These are phyloP conservation scores for Ploceus nigricollis DNA, from an alignment of 2,113 vertebrate genomes.

Conservation along the genomic window DNA sequence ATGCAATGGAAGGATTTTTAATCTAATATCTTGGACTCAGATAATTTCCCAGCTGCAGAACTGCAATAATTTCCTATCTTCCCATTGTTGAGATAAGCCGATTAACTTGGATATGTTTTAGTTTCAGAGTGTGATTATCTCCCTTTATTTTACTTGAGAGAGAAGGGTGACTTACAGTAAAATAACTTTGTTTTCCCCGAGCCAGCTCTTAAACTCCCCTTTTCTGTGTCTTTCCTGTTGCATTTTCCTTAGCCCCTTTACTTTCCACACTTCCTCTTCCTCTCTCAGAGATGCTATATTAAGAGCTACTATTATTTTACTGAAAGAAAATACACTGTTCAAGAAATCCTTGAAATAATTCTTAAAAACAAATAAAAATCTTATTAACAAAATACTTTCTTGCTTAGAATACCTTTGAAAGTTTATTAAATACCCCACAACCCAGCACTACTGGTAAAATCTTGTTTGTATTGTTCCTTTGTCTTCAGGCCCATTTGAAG, in stretches of 20 bases:
- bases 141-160: neutral
- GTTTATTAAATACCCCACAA: neutral
- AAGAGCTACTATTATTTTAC: neutral
- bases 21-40: conserved; percentile 39
- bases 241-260: neutral
- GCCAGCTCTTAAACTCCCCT: neutral
- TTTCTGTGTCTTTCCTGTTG: neutral
- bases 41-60: conserved; percentile 55
- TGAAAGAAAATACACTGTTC: neutral
- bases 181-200: conserved; percentile 1
- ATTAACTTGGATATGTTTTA: conserved; percentile 31
- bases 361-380: neutral
- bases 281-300: neutral
- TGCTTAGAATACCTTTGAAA: neutral
- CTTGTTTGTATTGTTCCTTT: neutral
- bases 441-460: neutral
- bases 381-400: neutral
- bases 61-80: conserved; percentile 38
- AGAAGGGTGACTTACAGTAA: neutral
- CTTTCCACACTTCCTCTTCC: neutral
- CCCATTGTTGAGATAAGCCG: conserved; percentile 8
- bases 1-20: conserved; percentile 50
- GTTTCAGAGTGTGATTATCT: conserved; percentile 31
- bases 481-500: neutral
- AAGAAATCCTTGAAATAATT: neutral